Evolutionary conservation across 1,140 invertebrate genomes (phyloP).

Genomic region (Camponotus floridanus): DNA sequence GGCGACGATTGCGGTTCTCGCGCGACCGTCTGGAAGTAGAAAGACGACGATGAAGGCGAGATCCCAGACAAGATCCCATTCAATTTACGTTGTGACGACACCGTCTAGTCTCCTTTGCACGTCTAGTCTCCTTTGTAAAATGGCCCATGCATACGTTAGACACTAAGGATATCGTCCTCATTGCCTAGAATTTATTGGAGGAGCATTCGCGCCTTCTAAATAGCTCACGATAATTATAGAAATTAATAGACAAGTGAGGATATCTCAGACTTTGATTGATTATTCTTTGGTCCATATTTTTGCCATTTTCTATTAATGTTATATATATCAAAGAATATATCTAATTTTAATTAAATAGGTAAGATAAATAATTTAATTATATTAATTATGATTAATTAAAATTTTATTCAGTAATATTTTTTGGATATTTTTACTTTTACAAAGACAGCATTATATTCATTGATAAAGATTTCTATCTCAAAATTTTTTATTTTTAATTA

Average conservation of each 20-base stretch:
- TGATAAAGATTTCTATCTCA: not conserved
- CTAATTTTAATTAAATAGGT: no score
- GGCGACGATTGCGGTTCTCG: conserved; percentile 43
- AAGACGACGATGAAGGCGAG: conserved; percentile 48
- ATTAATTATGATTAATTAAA: not conserved
- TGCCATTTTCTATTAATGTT: not conserved
- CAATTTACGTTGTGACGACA: conserved; percentile 67
- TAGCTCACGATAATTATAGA: not conserved
- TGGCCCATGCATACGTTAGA: not conserved
- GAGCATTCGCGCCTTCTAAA: not conserved
- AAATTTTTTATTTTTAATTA: not conserved
- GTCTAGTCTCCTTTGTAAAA: conserved; percentile 9
- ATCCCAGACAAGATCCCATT: conserved; percentile 62
- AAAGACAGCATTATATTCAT: not conserved
- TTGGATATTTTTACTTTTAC: not conserved
- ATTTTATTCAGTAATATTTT: conserved; percentile 5
- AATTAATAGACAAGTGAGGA: not conserved
- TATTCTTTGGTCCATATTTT: not conserved
- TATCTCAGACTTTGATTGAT: not conserved
- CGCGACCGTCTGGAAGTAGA: conserved; percentile 27
- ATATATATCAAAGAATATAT: no score
- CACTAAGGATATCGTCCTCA: not conserved
- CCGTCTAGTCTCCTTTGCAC: not conserved
- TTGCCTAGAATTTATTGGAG: not conserved
- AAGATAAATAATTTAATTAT: no score